Evolutionary conservation across 1,140 invertebrate genomes (phyloP), one percentile per base, ranked within the genome.

Genomic region (Drosophila repletoides): DNA sequence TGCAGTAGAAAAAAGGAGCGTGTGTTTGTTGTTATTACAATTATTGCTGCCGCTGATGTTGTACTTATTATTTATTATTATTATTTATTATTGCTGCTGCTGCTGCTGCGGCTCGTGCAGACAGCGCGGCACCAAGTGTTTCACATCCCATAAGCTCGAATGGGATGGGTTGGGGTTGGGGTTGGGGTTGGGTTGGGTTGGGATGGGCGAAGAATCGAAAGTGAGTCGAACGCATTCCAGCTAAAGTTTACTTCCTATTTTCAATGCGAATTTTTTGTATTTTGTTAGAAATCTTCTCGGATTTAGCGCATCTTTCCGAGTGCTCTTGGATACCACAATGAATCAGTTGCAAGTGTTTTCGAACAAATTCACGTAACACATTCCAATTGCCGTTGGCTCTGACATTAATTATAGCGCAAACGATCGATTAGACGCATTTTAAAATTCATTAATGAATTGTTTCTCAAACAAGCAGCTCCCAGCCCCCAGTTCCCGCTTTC

Each of bases 321-420:
- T n/a, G n/a, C n/a, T n/a, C n/a, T n/a, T n/a, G n/a, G n/a, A n/a
- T n/a, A n/a, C n/a, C n/a, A n/a, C n/a, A n/a, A n/a, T n/a, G n/a
- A n/a, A n/a, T n/a, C n/a, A n/a, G n/a, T n/a, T n/a, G n/a, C n/a
- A n/a, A n/a, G n/a, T n/a, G n/a, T n/a, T n/a, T n/a, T n/a, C 5
- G 22, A 64, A 60, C 43, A 40, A 72, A 70, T 63, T 80, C 80
- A 76, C 45, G 59, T 72, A 58, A 68, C 80, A 86, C 80, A 86
- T 86, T 75, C 80, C 80, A 76, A 86, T 86, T 72, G 80, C 75
- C 67, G 17, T 51, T 31, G 26, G 38, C 80, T n/a, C n/a, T 86
- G 80, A 86, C 80, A 87, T 86, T 86, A 86, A 86, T 86, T 86
- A 77, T 86, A 74, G 80, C 76, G 75, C 75, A 86, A 86, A 86